Evolutionary conservation across 2,888 invertebrate genomes (phyloP).

Genomic region (Parapristionchus giblindavisi): DNA sequence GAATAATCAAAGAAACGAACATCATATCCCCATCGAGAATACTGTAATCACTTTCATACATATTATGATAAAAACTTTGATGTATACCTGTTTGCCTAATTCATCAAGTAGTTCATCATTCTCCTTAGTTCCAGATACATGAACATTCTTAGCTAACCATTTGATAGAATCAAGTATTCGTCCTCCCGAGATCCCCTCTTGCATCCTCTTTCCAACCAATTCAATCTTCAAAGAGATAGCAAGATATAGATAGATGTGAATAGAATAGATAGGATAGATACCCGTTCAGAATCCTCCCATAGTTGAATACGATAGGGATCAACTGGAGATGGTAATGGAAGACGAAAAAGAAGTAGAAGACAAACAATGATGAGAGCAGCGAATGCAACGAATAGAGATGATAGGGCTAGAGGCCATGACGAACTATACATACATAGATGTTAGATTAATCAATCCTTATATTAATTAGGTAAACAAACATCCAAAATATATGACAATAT

Average conservation of each 20-base stretch:
- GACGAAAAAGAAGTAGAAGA: not conserved
- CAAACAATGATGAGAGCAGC: conserved; percentile 17
- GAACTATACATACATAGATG: too few relatives aligned
- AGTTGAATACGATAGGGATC: conserved; percentile 11
- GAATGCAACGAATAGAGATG: conserved; percentile 17
- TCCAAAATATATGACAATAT: too few relatives aligned
- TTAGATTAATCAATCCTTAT: too few relatives aligned
- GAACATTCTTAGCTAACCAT: conserved; percentile 54
- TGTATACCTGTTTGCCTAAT: conserved; percentile 52
- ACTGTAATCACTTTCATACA: conserved; percentile 46
- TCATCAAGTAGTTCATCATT: conserved; percentile 56
- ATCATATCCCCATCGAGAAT: conserved; percentile 50
- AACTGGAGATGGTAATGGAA: not conserved
- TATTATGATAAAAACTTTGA: not conserved
- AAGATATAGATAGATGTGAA: too few relatives aligned
- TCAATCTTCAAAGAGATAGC: too few relatives aligned
- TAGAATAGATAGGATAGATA: not conserved
- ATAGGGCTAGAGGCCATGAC: conserved; percentile 9
- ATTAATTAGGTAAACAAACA: too few relatives aligned
- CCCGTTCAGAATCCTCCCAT: conserved; percentile 19
- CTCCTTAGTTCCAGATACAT: conserved; percentile 63
- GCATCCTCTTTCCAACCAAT: not conserved
- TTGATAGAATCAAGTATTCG: conserved; percentile 35
- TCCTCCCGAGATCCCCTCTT: conserved; percentile 17
- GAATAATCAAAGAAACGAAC: conserved; percentile 52